Base-by-base conservation (phyloP, 2,113 vertebrate species). In the Motacilla tschutschensis region DNA sequence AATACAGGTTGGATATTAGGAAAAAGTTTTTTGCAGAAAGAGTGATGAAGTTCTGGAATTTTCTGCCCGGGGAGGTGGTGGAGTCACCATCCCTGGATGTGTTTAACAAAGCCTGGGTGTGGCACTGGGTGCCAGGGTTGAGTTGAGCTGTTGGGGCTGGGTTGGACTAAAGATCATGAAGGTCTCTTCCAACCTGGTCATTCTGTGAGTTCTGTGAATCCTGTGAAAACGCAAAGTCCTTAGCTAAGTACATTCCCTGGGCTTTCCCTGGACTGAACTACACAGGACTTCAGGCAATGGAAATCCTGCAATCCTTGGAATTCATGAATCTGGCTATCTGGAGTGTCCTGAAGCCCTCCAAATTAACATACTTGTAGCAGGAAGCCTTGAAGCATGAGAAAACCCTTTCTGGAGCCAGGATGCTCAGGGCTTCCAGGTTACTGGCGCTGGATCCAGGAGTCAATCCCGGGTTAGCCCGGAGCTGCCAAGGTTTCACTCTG, bases 401-500 rank as follows among this genome's bases (percentile, higher is more conserved):
- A 93, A 53, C 10, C 28, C 67, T 3, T 79, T 70, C 48, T 74
- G 65, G 41, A 94, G 79, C 87, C 82, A 88, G 57, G 22, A 19
- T 41, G 20, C 33, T 81, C 64, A 20, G 28, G 26, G 44, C 51
- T 90, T 92, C 82, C 87, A 85, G 64, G 79, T 89, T 87, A 38
- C 79, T 79, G 70, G 71, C 0, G 2, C 0, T 79, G 59, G 50
- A 76, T 73, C 71, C 84, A 79, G 59, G 72, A 90, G 63, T 50
- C 46, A 50, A 6, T 47, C 38, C 63, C 0, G 9, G n/a, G 29
- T 88, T 59, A 87, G 69, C 4, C 9, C 0, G 17, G 76, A 85
- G 60, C 82, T 94, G 91, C 89, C 89, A 92, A 90, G 72, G 53
- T 83, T 87, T 87, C 76, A 57, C 36, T 82, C 60, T 48, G 41